Percentiles rank a stretch among this genome's conserved stretches.
Conservation (phyloP, 2,888 invertebrate species). For the Frankliniella fusca region DNA sequence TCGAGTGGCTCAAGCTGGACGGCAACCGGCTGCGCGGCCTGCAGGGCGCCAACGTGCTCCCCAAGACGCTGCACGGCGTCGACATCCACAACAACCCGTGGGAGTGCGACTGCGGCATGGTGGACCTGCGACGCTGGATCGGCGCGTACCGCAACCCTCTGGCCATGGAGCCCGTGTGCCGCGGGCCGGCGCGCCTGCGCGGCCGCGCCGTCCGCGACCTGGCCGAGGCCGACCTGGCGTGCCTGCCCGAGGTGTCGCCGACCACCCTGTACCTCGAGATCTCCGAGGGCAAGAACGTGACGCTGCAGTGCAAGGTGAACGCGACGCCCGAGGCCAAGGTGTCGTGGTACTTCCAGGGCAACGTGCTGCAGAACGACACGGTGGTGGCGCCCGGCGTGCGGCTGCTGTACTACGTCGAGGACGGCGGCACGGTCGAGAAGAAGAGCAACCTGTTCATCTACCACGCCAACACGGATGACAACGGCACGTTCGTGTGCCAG, state of each 20-base stretch:
- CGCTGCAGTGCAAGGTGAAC: conserved; percentile 72
- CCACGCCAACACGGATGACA: conserved; percentile 72
- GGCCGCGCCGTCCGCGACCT: conserved; percentile 65
- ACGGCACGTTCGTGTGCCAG: conserved; percentile 79
- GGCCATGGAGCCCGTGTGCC: conserved; percentile 72
- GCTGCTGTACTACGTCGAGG: conserved; percentile 64
- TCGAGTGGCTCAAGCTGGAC: conserved; percentile 80
- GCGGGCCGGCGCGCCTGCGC: conserved; percentile 62
- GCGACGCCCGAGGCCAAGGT: conserved; percentile 78
- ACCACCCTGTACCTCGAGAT: conserved; percentile 72
- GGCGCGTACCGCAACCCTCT: conserved; percentile 71
- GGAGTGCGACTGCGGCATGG: conserved; percentile 80
- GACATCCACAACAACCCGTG: conserved; percentile 82
- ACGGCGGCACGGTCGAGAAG: conserved; percentile 66
- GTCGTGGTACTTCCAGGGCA: conserved; percentile 79
- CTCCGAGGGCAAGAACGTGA: conserved; percentile 75
- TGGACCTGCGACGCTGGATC: conserved; percentile 74
- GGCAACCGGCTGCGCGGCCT: conserved; percentile 74
- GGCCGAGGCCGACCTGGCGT: conserved; percentile 68
- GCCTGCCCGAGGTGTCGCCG: conserved; percentile 72
- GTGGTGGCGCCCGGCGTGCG: conserved; percentile 62
- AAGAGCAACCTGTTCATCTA: conserved; percentile 74
- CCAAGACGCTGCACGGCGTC: conserved; percentile 72
- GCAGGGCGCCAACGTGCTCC: conserved; percentile 65
- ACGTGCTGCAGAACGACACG: conserved; percentile 72